Conservation (phyloP, 2,113 vertebrate species). For the Falco punctatus region DNA sequence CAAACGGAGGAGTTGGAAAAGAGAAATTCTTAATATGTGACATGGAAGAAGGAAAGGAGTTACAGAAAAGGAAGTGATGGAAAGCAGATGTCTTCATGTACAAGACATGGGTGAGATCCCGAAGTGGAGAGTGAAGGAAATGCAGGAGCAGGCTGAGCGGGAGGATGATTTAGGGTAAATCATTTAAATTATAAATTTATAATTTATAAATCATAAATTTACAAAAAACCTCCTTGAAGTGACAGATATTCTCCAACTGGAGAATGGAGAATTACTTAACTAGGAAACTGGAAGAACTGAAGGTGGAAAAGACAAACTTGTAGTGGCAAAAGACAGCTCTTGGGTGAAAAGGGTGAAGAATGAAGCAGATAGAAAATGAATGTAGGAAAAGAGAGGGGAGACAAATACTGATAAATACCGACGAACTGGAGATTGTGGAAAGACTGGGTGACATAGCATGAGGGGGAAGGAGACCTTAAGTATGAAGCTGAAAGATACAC, state of each 20-base stretch:
- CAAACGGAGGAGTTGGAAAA: background rate
- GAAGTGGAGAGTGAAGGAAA: background rate
- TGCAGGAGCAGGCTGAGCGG: background rate
- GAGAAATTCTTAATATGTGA: background rate
- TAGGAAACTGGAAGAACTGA: background rate
- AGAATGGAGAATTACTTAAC: conserved; percentile 1
- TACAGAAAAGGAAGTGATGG: background rate
- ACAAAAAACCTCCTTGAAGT: background rate
- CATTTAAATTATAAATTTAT: too few species aligned
- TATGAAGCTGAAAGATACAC: background rate
- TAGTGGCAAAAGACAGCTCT: background rate
- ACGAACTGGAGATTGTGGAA: background rate
- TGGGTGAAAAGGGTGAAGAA: background rate
- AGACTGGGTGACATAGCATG: background rate
- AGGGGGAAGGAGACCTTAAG: background rate
- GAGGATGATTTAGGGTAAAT: conserved; percentile 12
- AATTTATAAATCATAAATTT: too few species aligned
- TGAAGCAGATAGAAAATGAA: background rate
- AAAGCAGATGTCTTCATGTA: background rate
- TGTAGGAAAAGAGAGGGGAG: background rate
- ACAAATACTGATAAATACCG: background rate
- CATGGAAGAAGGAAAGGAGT: background rate
- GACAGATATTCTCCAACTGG: background rate
- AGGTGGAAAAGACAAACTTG: background rate
- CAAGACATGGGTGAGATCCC: background rate